Evolutionary conservation across 2,113 vertebrate species (phyloP).

Genomic region (Gallinago paraguaiae): DNA sequence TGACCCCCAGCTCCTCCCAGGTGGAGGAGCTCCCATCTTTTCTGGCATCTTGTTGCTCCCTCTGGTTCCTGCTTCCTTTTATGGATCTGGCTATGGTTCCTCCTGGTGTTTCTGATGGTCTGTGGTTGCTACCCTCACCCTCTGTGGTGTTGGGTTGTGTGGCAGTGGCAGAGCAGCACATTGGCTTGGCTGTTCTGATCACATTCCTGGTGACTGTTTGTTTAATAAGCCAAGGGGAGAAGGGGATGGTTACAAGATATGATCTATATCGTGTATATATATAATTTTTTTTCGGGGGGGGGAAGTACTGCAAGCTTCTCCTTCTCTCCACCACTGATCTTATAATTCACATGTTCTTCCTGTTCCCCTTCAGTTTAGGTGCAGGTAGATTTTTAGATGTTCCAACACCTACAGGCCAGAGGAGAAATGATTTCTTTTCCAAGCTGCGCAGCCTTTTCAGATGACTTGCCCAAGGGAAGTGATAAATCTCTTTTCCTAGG

Average conservation of each 20-base stretch:
- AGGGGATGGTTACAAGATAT: neutral
- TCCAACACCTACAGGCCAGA: neutral
- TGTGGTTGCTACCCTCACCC: neutral
- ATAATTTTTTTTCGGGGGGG: neutral
- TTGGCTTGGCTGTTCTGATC: neutral
- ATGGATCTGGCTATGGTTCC: neutral
- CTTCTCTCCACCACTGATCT: neutral
- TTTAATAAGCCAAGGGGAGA: neutral
- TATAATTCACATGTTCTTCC: neutral
- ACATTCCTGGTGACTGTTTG: neutral
- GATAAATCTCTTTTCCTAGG: neutral
- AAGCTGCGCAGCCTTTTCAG: neutral
- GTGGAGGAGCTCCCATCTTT: neutral
- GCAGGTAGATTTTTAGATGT: neutral
- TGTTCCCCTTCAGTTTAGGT: neutral
- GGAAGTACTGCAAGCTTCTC: neutral
- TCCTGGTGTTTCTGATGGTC: accelerated
- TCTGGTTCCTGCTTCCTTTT: neutral
- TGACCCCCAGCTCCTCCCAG: neutral
- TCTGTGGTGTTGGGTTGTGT: no score
- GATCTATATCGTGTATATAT: neutral
- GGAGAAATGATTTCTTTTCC: neutral
- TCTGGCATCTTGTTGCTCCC: neutral
- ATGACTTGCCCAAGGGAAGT: neutral
- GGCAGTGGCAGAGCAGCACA: neutral